phyloP scores from a whole-genome alignment of 2,888 invertebrate species.

The Ectemnius continuus region DNA sequence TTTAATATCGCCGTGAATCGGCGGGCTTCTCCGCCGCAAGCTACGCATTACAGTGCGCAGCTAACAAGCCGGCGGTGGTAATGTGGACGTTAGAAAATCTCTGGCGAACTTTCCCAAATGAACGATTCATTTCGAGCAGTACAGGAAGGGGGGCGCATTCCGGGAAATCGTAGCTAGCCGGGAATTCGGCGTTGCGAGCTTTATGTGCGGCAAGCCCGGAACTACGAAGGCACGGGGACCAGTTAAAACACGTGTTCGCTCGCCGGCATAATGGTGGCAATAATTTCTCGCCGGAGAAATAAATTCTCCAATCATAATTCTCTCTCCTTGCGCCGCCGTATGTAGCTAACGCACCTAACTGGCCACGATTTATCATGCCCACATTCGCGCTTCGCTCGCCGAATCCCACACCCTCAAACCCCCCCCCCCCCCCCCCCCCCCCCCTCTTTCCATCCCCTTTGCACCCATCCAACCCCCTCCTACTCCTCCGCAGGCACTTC shows the following conservation, averaged over 20 bases:
- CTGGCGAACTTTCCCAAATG: not conserved
- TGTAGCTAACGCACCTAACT: conserved; percentile 75
- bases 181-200: conserved; percentile 35
- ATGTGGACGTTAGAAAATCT: not conserved
- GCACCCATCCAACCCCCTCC: no score
- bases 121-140: conserved; percentile 6
- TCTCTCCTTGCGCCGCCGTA: conserved; percentile 66
- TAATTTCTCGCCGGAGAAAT: conserved; percentile 71
- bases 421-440: conserved; percentile 22
- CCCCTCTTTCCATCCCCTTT: conserved; percentile 35
- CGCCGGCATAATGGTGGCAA: conserved; percentile 71
- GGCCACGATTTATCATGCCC: conserved; percentile 74
- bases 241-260: conserved; percentile 72
- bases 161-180: not conserved
- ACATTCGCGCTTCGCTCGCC: conserved; percentile 60
- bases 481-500: no score
- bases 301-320: conserved; percentile 76
- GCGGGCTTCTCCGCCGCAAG: no score
- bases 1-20: no score
- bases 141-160: not conserved
- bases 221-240: conserved; percentile 49
- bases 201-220: conserved; percentile 50
- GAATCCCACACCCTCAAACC: no score
- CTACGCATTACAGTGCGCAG: no score
- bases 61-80: no score